phyloP scores from a whole-genome alignment of 2,888 invertebrate species.

The Notodonta dromedarius region DNA sequence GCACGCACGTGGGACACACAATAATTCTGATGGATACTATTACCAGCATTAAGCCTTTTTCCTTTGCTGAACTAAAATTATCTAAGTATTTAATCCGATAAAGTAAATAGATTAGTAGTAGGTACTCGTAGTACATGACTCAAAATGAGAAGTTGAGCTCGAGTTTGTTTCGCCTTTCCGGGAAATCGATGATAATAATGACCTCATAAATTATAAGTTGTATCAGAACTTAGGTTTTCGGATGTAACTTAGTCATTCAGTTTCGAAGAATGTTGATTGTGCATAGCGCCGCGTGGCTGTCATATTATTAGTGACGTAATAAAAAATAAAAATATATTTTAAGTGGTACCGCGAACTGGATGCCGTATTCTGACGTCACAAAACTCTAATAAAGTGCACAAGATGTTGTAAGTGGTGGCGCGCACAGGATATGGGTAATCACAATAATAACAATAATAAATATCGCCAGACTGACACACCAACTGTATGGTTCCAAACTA shows the following conservation, averaged over 20 bases:
- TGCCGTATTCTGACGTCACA: no score
- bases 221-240: slow-evolving; percentile 42
- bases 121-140: slow-evolving; percentile 34
- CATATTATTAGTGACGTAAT: slow-evolving; percentile 10
- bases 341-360: not conserved
- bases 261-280: slow-evolving; percentile 40
- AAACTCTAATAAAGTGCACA: no score
- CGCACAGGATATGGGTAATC: no score
- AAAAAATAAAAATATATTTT: not conserved
- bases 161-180: slow-evolving; percentile 46
- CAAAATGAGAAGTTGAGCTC: slow-evolving; percentile 30
- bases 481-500: no score
- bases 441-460: no score
- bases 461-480: no score
- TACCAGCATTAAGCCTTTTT: no score
- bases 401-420: no score
- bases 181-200: slow-evolving; percentile 54
- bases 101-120: not conserved
- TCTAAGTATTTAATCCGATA: not conserved
- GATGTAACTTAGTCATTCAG: slow-evolving; percentile 49
- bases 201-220: slow-evolving; percentile 46
- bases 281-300: slow-evolving; percentile 13
- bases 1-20: no score
- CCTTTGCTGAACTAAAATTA: not conserved
- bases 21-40: no score